Conservation (phyloP, 2,797 vertebrate genomes). For the Acridotheres tristis region DNA sequence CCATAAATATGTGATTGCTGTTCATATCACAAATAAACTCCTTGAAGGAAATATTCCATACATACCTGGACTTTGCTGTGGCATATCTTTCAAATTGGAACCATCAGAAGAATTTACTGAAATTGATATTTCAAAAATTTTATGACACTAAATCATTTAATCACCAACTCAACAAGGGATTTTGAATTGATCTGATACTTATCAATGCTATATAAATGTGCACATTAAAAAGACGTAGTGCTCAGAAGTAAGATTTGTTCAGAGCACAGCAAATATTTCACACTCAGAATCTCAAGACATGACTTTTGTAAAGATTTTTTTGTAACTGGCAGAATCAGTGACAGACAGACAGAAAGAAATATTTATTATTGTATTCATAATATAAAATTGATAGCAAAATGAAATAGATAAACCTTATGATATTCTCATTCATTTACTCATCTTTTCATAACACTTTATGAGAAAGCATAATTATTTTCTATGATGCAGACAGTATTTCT, state of each 20-base stretch:
- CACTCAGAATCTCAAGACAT: neutral
- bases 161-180: neutral
- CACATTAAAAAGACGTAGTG: neutral
- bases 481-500: neutral
- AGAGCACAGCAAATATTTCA: neutral
- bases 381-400: neutral
- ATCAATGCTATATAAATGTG: neutral
- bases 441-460: neutral
- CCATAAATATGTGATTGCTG: neutral
- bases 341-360: neutral
- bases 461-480: constrained; percentile 10
- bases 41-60: neutral
- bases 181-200: neutral
- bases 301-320: neutral
- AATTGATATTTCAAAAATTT: neutral
- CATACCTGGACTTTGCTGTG: rapidly evolving
- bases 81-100: neutral
- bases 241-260: neutral
- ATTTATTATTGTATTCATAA: neutral
- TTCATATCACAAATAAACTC: neutral
- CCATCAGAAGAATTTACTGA: neutral
- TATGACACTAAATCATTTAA: neutral
- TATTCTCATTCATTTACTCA: neutral
- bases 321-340: neutral
- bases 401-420: neutral